These are phyloP conservation scores for Aurelia coerulea DNA, from an alignment of 30 jellyfish, hydroid and myxozoan species.

Conservation along the genomic window DNA sequence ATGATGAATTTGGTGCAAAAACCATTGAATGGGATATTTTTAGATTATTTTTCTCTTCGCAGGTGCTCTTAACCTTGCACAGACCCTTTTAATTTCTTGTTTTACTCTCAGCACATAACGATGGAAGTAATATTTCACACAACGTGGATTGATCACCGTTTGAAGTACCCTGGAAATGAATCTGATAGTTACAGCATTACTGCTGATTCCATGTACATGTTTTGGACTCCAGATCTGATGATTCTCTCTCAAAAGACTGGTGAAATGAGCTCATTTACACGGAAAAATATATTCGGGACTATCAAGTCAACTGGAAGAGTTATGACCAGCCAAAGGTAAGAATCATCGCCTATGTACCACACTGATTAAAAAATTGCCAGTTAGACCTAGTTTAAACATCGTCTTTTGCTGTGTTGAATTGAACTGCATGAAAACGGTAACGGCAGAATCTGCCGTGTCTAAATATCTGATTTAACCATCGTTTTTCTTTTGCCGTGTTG, in stretches of 20 bases:
- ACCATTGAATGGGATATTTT: no score
- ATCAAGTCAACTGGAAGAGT: constrained; percentile 20
- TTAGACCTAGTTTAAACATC: no score
- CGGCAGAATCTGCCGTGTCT: no score
- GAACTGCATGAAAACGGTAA: no score
- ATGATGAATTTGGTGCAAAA: no score
- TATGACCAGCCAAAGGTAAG: constrained; percentile 27
- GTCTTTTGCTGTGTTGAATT: no score
- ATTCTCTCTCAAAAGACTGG: neutral
- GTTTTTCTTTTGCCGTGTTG: no score
- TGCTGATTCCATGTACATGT: neutral
- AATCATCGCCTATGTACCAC: neutral
- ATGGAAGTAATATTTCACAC: constrained; percentile 19
- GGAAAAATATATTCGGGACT: neutral
- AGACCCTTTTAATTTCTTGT: no score
- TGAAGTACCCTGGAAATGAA: neutral
- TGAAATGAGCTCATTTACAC: neutral
- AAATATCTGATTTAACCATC: no score
- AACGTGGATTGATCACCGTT: constrained; percentile 17
- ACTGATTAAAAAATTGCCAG: neutral
- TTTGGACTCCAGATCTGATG: constrained; percentile 33
- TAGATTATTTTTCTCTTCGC: no score
- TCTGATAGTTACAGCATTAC: neutral
- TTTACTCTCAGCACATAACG: neutral
- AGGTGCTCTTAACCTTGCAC: no score